phyloP scores from a whole-genome alignment of 2,888 invertebrate species.

The Anorthoa munda region DNA sequence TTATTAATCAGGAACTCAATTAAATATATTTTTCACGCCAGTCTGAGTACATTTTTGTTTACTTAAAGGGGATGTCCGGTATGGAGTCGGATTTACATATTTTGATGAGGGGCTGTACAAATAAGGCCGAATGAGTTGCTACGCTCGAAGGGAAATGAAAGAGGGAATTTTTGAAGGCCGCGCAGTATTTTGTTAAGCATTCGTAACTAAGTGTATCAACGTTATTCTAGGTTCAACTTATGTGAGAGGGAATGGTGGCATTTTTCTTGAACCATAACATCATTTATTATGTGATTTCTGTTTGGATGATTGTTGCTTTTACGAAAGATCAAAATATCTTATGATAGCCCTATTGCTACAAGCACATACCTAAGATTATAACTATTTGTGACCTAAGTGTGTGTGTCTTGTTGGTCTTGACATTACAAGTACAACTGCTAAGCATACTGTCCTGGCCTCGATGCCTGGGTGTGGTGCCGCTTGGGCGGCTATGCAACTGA shows the following conservation, averaged over 20 bases:
- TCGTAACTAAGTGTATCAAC: conserved; percentile 11
- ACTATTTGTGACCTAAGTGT: no score
- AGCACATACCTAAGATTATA: no score
- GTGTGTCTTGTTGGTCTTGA: no score
- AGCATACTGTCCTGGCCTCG: no score
- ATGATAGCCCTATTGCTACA: no score
- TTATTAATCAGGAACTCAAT: conserved; percentile 81
- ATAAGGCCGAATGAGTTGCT: conserved; percentile 60
- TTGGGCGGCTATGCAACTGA: no score
- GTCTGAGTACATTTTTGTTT: conserved; percentile 71
- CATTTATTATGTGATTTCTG: background rate
- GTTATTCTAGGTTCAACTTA: conserved; percentile 14
- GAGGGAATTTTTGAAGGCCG: conserved; percentile 53
- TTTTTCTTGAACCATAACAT: background rate
- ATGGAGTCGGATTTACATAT: conserved; percentile 67
- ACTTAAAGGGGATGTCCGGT: conserved; percentile 65
- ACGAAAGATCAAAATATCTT: background rate
- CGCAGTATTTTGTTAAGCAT: conserved; percentile 37
- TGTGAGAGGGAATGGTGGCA: background rate
- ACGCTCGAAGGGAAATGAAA: conserved; percentile 48
- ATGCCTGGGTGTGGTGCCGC: no score
- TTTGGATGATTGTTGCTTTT: background rate
- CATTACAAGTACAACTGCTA: no score
- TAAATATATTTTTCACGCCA: conserved; percentile 70
- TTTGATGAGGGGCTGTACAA: conserved; percentile 62